phyloP scores from a whole-genome alignment of 2,113 vertebrate genomes.

The Noctilio leporinus region DNA sequence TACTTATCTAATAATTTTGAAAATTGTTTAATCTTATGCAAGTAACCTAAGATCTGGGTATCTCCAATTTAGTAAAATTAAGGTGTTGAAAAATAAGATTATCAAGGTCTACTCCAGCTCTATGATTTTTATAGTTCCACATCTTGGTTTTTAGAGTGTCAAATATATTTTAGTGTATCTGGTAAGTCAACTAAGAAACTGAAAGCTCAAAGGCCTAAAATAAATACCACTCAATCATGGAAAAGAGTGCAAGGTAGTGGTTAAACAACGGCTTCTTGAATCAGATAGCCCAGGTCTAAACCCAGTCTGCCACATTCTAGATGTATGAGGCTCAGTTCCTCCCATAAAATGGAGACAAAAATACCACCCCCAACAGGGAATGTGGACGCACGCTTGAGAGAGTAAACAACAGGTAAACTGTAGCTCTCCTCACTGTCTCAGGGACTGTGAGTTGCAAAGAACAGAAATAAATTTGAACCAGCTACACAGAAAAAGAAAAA shows the following conservation, averaged over 20 bases:
- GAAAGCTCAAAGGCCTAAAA: not conserved
- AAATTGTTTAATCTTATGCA: not conserved
- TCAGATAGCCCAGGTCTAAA: not conserved
- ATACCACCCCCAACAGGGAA: not conserved
- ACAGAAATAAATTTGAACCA: not conserved
- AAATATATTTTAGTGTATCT: not conserved
- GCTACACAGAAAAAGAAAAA: not conserved
- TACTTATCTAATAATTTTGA: not conserved
- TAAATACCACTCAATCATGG: not conserved
- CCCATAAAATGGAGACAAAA: not conserved
- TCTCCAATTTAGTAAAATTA: slow-evolving; percentile 1
- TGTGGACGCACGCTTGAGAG: not conserved
- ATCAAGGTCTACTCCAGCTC: not conserved
- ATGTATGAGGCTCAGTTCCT: not conserved
- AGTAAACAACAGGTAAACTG: not conserved
- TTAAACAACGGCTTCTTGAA: not conserved
- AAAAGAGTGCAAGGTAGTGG: not conserved
- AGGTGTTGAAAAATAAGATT: not conserved
- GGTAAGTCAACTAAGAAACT: not conserved
- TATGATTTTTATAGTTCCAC: not conserved
- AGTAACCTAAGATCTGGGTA: not conserved
- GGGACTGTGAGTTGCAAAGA: not conserved
- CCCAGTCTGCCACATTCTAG: not conserved
- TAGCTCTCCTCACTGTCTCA: not conserved
- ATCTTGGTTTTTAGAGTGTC: not conserved